These are phyloP conservation scores for Artibeus jamaicensis DNA, from an alignment of 2,797 vertebrate species.

Conservation along the genomic window DNA sequence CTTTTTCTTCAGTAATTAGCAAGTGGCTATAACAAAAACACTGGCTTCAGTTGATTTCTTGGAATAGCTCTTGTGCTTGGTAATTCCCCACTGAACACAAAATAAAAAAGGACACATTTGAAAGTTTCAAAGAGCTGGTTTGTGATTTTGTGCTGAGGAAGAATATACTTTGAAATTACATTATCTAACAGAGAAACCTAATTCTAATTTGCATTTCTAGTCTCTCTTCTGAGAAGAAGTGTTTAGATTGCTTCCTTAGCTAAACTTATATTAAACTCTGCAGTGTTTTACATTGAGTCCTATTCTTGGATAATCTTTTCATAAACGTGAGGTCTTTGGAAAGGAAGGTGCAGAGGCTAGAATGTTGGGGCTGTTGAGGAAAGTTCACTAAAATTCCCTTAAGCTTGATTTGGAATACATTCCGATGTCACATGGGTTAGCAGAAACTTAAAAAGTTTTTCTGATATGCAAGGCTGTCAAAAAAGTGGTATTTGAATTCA, in stretches of 20 bases:
- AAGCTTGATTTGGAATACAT: constrained; percentile 30
- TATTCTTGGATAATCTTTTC: constrained; percentile 42
- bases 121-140: constrained; percentile 46
- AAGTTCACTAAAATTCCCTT: constrained; percentile 18
- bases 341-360: not conserved
- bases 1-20: not conserved
- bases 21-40: constrained; percentile 27
- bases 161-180: constrained; percentile 63
- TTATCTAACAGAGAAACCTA: constrained; percentile 48
- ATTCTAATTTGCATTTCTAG: constrained; percentile 58
- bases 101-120: constrained; percentile 32
- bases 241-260: constrained; percentile 53
- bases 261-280: constrained; percentile 23
- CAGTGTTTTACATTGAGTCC: not conserved
- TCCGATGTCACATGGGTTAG: not conserved
- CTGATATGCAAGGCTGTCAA: constrained; percentile 9
- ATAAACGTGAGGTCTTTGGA: not conserved
- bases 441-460: not conserved
- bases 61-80: constrained; percentile 48
- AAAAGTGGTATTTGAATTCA: not conserved
- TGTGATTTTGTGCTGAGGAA: constrained; percentile 59
- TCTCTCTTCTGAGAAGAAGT: constrained; percentile 28
- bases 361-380: not conserved
- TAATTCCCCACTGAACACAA: constrained; percentile 57
- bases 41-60: constrained; percentile 48